phyloP scores from a whole-genome alignment of 2,888 invertebrate genomes.

The Anoncus sp. region DNA sequence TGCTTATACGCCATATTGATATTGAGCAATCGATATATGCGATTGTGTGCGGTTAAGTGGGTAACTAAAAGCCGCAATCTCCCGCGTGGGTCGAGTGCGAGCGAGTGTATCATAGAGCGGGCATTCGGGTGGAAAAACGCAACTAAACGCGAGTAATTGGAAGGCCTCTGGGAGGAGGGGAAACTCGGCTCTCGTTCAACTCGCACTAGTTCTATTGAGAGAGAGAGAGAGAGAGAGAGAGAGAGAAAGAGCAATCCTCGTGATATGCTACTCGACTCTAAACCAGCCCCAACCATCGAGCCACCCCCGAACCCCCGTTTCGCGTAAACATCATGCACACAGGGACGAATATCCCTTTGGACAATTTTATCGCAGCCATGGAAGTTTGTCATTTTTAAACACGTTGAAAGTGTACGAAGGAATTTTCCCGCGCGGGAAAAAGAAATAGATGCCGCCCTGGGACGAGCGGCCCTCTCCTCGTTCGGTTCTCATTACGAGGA shows the following conservation, averaged over 20 bases:
- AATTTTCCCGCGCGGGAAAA: neutral
- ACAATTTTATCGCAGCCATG: conserved; percentile 31
- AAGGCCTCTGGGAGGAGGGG: conserved; percentile 65
- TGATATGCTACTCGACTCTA: conserved; percentile 14
- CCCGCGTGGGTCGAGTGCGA: conserved; percentile 77
- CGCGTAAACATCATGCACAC: conserved; percentile 48
- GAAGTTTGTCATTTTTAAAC: conserved; percentile 28
- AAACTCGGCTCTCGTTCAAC: conserved; percentile 70
- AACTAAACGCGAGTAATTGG: conserved; percentile 83
- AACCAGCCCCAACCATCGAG: conserved; percentile 18
- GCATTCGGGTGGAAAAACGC: conserved; percentile 82
- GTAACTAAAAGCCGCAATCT: conserved; percentile 79
- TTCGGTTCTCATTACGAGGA: conserved; percentile 56
- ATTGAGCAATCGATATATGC: conserved; percentile 29
- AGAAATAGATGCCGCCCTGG: conserved; percentile 38
- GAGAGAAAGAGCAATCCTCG: conserved; percentile 54
- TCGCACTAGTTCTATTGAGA: conserved; percentile 69
- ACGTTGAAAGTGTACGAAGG: conserved; percentile 16
- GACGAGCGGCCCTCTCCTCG: neutral
- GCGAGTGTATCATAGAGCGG: conserved; percentile 79
- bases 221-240: conserved; percentile 46
- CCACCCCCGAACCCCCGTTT: conserved; percentile 25
- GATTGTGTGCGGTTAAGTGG: conserved; percentile 74
- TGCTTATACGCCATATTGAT: neutral
- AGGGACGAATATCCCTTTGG: conserved; percentile 50